Percentiles rank a stretch among this genome's conserved stretches.
Evolutionary conservation across 92 coral and sea anemone species (phyloP).

Genomic region (Phenganax marumi): DNA sequence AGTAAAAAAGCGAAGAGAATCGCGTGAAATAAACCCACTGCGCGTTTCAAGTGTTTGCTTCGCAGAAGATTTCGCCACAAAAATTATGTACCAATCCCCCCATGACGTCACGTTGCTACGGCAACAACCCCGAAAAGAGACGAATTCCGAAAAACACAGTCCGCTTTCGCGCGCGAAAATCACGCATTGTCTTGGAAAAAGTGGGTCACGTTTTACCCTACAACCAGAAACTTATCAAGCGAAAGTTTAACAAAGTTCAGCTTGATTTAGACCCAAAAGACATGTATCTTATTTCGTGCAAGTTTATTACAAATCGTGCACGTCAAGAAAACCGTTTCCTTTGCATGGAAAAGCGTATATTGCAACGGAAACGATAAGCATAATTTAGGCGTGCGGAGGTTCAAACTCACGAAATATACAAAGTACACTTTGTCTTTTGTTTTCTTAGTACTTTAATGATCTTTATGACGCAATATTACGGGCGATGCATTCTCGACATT

Average conservation of each 20-base stretch:
- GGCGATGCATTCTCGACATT: background rate
- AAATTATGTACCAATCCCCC: slow-evolving; percentile 37
- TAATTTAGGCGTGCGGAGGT: too few species aligned
- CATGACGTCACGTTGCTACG: slow-evolving; percentile 42
- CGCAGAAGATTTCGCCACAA: slow-evolving; percentile 19
- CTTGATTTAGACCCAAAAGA: too few species aligned
- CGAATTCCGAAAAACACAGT: background rate
- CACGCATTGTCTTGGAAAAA: background rate
- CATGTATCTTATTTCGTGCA: too few species aligned
- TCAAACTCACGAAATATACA: too few species aligned
- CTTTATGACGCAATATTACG: background rate
- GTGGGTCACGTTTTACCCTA: background rate
- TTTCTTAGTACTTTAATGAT: too few species aligned
- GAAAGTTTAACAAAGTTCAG: background rate
- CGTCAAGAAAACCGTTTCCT: too few species aligned
- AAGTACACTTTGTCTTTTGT: too few species aligned
- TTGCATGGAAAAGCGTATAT: too few species aligned
- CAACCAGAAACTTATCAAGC: background rate
- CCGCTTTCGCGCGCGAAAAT: slow-evolving; percentile 31
- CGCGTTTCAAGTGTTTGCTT: background rate
- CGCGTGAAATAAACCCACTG: background rate
- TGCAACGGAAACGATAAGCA: too few species aligned
- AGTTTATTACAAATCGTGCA: too few species aligned
- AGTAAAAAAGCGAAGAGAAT: background rate
- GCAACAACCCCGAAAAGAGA: slow-evolving; percentile 14